Percentiles rank a stretch among this genome's conserved stretches.
Conservation (phyloP, 2,797 vertebrate genomes). For the Oreochromis grahami region DNA sequence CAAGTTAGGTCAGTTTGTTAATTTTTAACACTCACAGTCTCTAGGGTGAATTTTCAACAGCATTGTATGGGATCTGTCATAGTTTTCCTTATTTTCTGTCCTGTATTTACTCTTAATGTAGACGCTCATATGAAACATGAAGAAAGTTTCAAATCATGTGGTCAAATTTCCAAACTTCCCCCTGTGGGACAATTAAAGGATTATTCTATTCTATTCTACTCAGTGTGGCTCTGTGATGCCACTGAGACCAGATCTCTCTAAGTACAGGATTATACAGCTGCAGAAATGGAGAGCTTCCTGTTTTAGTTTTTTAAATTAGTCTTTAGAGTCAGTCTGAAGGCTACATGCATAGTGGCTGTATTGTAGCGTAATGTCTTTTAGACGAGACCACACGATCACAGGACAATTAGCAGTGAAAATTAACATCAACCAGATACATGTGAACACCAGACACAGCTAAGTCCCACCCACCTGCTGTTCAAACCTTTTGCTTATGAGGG, state of each 20-base stretch:
- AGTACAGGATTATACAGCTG: not conserved
- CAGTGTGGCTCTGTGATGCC: not conserved
- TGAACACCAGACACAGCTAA: not conserved
- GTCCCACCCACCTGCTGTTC: not conserved
- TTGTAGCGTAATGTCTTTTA: rapidly evolving
- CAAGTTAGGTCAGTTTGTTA: rapidly evolving
- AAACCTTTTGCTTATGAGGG: not conserved
- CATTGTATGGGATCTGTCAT: rapidly evolving
- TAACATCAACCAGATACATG: not conserved
- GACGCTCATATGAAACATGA: not conserved
- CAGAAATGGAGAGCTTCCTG: not conserved
- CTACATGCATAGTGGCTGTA: rapidly evolving
- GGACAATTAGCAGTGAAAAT: not conserved
- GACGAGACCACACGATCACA: not conserved
- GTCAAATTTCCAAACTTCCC: not conserved
- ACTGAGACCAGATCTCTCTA: not conserved
- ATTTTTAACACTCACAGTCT: not conserved
- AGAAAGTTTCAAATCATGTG: not conserved
- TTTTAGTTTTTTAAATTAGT: not conserved
- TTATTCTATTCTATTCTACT: not conserved
- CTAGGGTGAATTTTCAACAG: not conserved
- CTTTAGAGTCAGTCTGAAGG: not conserved
- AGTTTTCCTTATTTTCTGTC: rapidly evolving
- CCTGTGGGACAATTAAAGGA: not conserved
- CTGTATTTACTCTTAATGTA: not conserved